A percentile compares a stretch with the other conserved stretches of the same genome.
Conservation (phyloP, 2,113 vertebrate species). For the Lophochroa leadbeateri region DNA sequence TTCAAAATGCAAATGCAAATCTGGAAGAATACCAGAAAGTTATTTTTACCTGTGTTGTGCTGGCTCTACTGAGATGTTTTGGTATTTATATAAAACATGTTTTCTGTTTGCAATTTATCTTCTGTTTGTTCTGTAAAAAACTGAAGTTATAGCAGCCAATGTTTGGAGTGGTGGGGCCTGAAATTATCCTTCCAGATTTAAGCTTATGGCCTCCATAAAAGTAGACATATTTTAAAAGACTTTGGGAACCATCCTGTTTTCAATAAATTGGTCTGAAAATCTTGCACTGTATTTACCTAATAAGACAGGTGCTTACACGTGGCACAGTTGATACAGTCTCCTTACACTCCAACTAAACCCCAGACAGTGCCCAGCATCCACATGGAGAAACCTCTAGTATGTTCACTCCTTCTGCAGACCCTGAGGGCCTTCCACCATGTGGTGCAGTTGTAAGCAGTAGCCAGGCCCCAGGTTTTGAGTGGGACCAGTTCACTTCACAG, state of each 20-base stretch:
- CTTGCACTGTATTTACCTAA: not conserved
- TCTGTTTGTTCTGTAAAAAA: not conserved
- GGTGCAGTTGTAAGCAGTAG: not conserved
- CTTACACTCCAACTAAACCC: rapidly evolving
- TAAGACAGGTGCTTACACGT: not conserved
- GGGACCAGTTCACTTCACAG: not conserved
- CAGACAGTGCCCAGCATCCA: not conserved
- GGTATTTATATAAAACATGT: conserved; percentile 30
- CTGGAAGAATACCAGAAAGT: conserved; percentile 6
- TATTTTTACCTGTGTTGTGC: conserved; percentile 27
- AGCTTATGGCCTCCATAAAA: not conserved
- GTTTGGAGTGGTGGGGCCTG: not conserved
- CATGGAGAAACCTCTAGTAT: rapidly evolving
- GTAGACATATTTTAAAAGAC: not conserved
- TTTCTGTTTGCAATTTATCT: conserved; percentile 5
- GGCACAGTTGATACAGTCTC: not conserved
- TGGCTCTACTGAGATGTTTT: not conserved
- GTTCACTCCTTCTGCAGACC: not conserved
- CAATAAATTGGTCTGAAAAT: not conserved
- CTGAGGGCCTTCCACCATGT: not conserved
- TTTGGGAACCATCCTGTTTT: not conserved
- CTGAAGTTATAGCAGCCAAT: not conserved
- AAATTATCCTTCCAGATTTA: not conserved
- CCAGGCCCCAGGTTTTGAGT: not conserved
- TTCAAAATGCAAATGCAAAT: not conserved